These are phyloP conservation scores for Urosaurus nigricauda DNA, from an alignment of 2,797 vertebrate species.

Conservation along the genomic window DNA sequence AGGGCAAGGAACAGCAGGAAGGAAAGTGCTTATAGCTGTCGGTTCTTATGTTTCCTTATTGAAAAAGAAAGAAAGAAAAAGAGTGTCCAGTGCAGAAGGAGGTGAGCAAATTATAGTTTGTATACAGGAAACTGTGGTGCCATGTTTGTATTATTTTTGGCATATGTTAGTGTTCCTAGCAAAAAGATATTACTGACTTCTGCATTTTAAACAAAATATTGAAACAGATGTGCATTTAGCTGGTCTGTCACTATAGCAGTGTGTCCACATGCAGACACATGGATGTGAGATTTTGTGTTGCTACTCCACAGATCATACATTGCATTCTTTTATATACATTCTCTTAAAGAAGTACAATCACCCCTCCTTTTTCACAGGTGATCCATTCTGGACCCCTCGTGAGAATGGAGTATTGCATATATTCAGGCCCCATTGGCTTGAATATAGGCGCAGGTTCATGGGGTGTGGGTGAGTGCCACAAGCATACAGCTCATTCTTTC, in stretches of 20 bases:
- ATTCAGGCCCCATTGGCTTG: too few relatives aligned
- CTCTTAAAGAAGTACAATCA: too few relatives aligned
- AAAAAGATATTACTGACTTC: too few relatives aligned
- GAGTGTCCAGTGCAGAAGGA: background rate
- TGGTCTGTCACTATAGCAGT: background rate
- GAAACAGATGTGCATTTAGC: background rate
- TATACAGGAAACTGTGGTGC: background rate
- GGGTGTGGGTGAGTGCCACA: too few relatives aligned
- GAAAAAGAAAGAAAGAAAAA: background rate
- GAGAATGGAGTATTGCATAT: too few relatives aligned
- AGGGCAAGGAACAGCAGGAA: background rate
- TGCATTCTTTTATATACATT: too few relatives aligned
- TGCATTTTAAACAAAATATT: background rate
- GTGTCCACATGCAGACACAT: background rate
- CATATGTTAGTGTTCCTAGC: too few relatives aligned
- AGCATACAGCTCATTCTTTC: too few relatives aligned
- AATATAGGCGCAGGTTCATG: too few relatives aligned
- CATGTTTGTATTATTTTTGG: too few relatives aligned
- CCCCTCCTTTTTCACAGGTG: too few relatives aligned
- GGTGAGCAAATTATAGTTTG: background rate
- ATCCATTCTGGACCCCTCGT: too few relatives aligned
- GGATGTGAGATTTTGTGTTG: background rate
- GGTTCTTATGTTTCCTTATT: background rate
- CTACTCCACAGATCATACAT: background rate
- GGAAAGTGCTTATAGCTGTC: background rate